Evolutionary conservation across 2,113 vertebrate genomes (phyloP).

Genomic region (Planiliza haematocheilus): DNA sequence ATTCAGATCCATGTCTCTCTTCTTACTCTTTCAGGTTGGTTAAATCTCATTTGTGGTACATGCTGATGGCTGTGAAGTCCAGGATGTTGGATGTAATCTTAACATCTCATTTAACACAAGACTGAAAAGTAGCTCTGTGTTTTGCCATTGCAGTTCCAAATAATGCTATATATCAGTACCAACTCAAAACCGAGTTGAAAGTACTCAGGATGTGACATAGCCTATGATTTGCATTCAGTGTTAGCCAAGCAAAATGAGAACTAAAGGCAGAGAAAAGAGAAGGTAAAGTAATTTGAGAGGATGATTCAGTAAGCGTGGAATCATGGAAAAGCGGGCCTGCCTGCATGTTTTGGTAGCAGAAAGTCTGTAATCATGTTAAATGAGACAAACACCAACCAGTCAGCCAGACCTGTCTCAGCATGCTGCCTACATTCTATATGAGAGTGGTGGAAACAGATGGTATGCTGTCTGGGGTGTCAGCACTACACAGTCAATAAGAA

Average conservation of each 20-base stretch:
- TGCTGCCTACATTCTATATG: constrained; percentile 3
- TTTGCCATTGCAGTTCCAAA: background rate
- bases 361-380: constrained; percentile 66
- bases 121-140: background rate
- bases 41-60: background rate
- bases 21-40: background rate
- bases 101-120: background rate
- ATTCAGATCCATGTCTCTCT: background rate
- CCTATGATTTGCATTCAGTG: background rate
- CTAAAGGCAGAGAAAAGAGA: background rate
- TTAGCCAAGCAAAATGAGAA: fast-evolving
- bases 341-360: constrained; percentile 27
- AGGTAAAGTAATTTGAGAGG: constrained; percentile 28
- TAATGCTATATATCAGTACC: background rate
- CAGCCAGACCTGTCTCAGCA: constrained; percentile 56
- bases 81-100: background rate
- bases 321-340: constrained; percentile 20
- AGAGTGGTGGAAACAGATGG: constrained; percentile 47
- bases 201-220: background rate
- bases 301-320: constrained; percentile 63
- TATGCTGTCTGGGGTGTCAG: constrained; percentile 17
- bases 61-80: background rate
- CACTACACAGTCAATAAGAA: background rate
- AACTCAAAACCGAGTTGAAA: background rate
- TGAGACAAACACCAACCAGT: constrained; percentile 60